These are phyloP conservation scores for Erynnis tages DNA, from an alignment of 2,888 invertebrate species.

Conservation along the genomic window DNA sequence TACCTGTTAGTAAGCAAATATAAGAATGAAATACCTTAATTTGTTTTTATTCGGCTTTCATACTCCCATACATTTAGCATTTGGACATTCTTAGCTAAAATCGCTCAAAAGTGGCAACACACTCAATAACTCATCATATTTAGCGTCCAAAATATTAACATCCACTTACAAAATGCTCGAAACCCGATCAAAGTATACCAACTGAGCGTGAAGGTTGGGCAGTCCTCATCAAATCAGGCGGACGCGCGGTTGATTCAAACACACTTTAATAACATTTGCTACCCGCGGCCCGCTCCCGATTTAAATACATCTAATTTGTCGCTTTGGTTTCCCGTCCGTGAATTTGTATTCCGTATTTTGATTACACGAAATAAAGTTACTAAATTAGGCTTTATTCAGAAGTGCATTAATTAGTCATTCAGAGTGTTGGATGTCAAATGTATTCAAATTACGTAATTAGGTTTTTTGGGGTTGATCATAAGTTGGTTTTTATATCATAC, in stretches of 20 bases:
- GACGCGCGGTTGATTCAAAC: constrained; percentile 56
- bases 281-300: constrained; percentile 56
- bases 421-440: background rate
- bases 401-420: no score
- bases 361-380: background rate
- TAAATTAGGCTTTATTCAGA: background rate
- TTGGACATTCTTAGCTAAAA: no score
- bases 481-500: no score
- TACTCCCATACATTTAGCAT: no score
- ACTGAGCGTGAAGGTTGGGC: constrained; percentile 60
- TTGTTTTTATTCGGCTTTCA: no score
- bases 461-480: no score
- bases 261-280: constrained; percentile 64
- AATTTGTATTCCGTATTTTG: constrained; percentile 3
- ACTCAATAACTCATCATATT: background rate
- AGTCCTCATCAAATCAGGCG: constrained; percentile 56
- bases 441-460: no score
- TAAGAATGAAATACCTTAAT: no score
- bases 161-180: no score
- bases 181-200: constrained; percentile 44
- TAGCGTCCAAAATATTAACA: no score
- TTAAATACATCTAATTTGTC: constrained; percentile 67
- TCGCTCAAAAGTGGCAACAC: no score
- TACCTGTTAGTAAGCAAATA: no score
- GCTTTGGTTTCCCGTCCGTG: constrained; percentile 4